Percentiles rank a stretch among this genome's conserved stretches.
phyloP scores from a whole-genome alignment of 2,113 vertebrate genomes.

The Eurypyga helias region DNA sequence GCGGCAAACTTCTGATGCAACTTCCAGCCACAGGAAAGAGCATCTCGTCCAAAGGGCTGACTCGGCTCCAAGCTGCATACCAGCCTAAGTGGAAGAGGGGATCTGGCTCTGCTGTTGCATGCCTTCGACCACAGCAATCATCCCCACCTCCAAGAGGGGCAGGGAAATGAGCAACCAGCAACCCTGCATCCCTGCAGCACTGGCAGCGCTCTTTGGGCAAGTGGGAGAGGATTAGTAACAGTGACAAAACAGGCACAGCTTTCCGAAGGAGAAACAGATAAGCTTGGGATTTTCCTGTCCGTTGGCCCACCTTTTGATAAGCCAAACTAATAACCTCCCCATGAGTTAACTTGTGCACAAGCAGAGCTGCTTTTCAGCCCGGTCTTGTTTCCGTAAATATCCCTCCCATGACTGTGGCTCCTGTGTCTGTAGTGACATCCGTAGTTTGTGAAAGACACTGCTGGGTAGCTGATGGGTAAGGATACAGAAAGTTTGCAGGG shows the following conservation, averaged over 20 bases:
- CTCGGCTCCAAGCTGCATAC: background rate
- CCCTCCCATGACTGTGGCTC: background rate
- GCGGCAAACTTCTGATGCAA: constrained; percentile 41
- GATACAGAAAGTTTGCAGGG: background rate
- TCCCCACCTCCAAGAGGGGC: background rate
- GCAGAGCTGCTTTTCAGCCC: background rate
- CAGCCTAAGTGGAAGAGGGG: constrained; percentile 4
- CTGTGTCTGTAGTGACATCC: background rate
- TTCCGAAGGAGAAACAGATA: constrained; percentile 6
- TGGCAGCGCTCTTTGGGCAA: background rate
- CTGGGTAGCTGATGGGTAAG: background rate
- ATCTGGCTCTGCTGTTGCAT: constrained; percentile 20
- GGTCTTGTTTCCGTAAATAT: background rate
- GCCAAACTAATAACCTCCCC: background rate
- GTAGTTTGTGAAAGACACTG: background rate
- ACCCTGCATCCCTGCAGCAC: background rate
- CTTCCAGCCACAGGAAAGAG: constrained; percentile 45
- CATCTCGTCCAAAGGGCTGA: constrained; percentile 24
- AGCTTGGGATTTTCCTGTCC: constrained; percentile 40
- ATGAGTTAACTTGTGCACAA: background rate
- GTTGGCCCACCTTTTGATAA: constrained; percentile 40
- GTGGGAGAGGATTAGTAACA: background rate
- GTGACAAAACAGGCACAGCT: constrained; percentile 1
- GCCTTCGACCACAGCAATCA: background rate
- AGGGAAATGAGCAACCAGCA: background rate